Percentiles rank a stretch among this genome's conserved stretches.
Evolutionary conservation across 23 tunicate species (phyloP).

Genomic region (Oikopleura dioica): DNA sequence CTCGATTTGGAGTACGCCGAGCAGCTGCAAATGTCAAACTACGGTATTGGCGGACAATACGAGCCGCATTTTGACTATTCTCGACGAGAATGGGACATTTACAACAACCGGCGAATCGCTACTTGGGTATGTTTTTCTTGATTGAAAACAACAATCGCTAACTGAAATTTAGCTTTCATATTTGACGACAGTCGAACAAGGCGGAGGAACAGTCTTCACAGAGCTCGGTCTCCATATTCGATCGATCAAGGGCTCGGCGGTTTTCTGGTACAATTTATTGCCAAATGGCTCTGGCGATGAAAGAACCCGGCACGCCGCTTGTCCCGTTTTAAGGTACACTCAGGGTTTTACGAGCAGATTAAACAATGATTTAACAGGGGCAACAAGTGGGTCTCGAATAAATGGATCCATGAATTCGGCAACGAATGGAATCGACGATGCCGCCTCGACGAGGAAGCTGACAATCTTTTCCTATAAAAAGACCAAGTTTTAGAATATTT

Average conservation of each 20-base stretch:
- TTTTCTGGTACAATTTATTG: constrained; percentile 65
- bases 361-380: no score
- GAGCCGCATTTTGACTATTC: constrained; percentile 90
- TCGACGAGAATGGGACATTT: no score
- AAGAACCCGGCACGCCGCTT: constrained; percentile 73
- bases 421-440: constrained; percentile 55
- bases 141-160: no score
- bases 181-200: no score
- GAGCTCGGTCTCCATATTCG: no score
- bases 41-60: constrained; percentile 96
- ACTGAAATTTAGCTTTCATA: no score
- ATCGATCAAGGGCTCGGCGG: no score
- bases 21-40: constrained; percentile 63
- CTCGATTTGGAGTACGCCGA: constrained; percentile 79
- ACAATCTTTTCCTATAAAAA: no score
- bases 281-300: constrained; percentile 62
- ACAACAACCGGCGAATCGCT: no score
- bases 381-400: constrained; percentile 57
- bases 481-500: no score
- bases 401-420: constrained; percentile 92
- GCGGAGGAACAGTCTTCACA: no score
- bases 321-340: constrained; percentile 78
- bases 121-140: constrained; percentile 45
- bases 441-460: not conserved
- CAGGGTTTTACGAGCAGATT: no score